These are phyloP conservation scores for Chloroceryle aenea DNA, from an alignment of 2,113 vertebrate genomes.

Conservation along the genomic window DNA sequence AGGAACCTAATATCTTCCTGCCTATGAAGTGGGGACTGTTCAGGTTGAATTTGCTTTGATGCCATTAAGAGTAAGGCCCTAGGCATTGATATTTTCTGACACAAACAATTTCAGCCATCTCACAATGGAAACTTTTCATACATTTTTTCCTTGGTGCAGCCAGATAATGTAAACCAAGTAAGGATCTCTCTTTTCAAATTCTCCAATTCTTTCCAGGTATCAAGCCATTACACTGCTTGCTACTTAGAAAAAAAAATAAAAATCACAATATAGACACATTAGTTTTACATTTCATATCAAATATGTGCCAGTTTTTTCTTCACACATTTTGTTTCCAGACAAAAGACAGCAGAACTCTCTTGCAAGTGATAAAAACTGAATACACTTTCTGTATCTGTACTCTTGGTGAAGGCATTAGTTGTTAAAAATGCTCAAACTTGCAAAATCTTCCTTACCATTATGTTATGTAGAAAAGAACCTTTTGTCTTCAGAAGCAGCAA, in stretches of 20 bases:
- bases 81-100: not conserved
- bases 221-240: not conserved
- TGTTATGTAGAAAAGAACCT: not conserved
- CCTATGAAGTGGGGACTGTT: not conserved
- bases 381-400: not conserved
- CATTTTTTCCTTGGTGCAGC: not conserved
- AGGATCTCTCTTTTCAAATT: not conserved
- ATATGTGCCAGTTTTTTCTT: not conserved
- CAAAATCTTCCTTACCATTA: slow-evolving; percentile 9
- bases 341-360: slow-evolving; percentile 1
- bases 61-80: not conserved
- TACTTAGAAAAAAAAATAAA: not conserved
- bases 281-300: not conserved
- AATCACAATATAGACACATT: not conserved
- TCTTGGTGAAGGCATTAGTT: not conserved
- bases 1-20: not conserved
- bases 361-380: slow-evolving; percentile 5
- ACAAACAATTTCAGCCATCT: slow-evolving; percentile 18
- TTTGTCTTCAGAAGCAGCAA: not conserved
- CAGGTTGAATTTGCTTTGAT: not conserved
- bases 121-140: not conserved
- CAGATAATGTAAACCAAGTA: slow-evolving; percentile 38
- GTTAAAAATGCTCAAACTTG: slow-evolving; percentile 6
- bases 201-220: not conserved
- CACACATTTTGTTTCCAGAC: not conserved